Base-by-base conservation (phyloP, 2,888 invertebrate genomes). In the Dyspetes luteomarginatus region DNA sequence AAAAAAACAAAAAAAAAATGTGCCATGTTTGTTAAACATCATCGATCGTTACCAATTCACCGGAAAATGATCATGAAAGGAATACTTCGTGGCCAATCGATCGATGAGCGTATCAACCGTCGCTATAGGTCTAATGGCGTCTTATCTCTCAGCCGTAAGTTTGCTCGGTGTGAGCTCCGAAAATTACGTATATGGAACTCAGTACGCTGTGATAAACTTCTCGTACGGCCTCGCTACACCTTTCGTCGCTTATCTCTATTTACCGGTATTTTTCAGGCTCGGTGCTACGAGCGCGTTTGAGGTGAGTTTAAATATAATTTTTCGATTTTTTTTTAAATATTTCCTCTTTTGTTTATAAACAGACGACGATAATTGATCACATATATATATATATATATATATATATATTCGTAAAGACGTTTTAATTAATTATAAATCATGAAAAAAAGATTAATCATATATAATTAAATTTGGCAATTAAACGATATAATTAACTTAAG, bases 101-200 rank as follows among this genome's bases (percentile, higher is more conserved):
- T 96, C 95, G 82, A 96, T 97, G 96, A 94, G 96, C 3, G 94
- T 96, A 85, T 89, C 93, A 4, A 97, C 97, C 0, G 97, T 98
- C 2, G 96, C 97, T 2, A 96, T 97, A 83, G 97, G 97, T 2
- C 92, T 98, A 55, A 97, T 97, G 96, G 97, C 97, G 4, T 97
- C 97, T 55, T 98, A 97, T 90, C 97, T 98, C 95, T 97, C 97
- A 0, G 97, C 98, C 36, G 95, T 98, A 56, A 97, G 97, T 0
- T 91, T 98, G 28, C 93, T 98, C 19, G 98, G 98, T 9, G 97
- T 97, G 0, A 96, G 97, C 12, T 95, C 96, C 62, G 98, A 98
- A 92, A 97, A 95, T 90, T 98, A 98, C 91, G 95, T 95, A 85
- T 96, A 94, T 88, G 97, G 97, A 68, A 95, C 97, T 82, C 96